Conservation (phyloP, 2,113 vertebrate genomes). For the Arizona elegans region DNA sequence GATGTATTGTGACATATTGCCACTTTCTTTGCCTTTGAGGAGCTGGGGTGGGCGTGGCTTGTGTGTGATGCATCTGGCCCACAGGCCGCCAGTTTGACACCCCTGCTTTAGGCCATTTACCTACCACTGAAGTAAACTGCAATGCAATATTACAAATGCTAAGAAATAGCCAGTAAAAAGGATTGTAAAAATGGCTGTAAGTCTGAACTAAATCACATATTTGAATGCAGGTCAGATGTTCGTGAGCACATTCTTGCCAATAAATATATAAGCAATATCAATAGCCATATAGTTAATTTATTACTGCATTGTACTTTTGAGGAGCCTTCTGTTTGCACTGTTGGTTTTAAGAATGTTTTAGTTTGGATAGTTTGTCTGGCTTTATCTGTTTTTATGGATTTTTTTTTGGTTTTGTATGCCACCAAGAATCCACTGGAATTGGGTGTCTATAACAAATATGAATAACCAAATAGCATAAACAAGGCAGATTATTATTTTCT, state of each 20-base stretch:
- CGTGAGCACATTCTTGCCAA: neutral
- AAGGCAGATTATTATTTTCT: neutral
- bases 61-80: too few species aligned
- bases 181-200: neutral
- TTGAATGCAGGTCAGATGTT: neutral
- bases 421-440: neutral
- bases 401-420: neutral
- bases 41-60: too few species aligned
- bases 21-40: too few species aligned
- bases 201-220: neutral
- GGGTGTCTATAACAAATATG: neutral
- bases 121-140: neutral
- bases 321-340: neutral
- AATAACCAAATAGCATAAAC: neutral
- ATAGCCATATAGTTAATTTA: neutral
- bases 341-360: neutral
- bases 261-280: neutral
- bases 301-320: neutral
- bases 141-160: slow-evolving; percentile 33
- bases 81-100: too few species aligned
- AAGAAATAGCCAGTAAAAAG: slow-evolving; percentile 46
- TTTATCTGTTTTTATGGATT: neutral
- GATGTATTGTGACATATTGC: too few species aligned
- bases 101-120: neutral
- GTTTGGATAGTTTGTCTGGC: neutral